Evolutionary conservation across 2,797 vertebrate genomes (phyloP).

Genomic region (Gymnoscopelus braueri): DNA sequence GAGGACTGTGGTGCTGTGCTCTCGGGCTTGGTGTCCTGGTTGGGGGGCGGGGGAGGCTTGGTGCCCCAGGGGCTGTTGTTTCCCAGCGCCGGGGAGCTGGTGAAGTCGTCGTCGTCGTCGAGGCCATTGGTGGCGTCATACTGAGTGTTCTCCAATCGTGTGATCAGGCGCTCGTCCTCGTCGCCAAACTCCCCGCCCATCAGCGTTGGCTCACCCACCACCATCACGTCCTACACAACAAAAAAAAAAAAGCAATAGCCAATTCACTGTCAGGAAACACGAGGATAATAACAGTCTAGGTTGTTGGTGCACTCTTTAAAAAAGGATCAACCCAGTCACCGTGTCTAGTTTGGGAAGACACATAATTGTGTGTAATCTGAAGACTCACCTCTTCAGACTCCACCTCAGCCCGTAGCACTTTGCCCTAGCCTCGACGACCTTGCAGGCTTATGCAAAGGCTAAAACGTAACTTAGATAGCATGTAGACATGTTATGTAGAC

Average conservation of each 20-base stretch:
- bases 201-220: slow-evolving; percentile 97
- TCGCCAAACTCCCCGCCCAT: slow-evolving; percentile 99
- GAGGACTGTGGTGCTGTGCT: slow-evolving; percentile 93
- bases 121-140: slow-evolving; percentile 98
- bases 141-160: slow-evolving; percentile 98
- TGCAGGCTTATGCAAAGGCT: too few relatives aligned
- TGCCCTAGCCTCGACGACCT: too few relatives aligned
- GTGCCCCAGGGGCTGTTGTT: slow-evolving; percentile 95
- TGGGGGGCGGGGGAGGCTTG: slow-evolving; percentile 91
- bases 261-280: neutral
- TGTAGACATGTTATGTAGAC: too few relatives aligned
- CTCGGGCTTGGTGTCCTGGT: slow-evolving; percentile 95
- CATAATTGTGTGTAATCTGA: too few relatives aligned
- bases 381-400: too few relatives aligned
- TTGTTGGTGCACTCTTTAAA: too few relatives aligned
- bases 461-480: too few relatives aligned
- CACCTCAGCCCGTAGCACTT: too few relatives aligned
- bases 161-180: slow-evolving; percentile 99
- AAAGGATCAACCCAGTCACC: too few relatives aligned
- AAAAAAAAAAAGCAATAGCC: neutral
- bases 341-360: too few relatives aligned
- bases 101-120: slow-evolving; percentile 98
- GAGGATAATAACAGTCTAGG: neutral
- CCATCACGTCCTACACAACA: slow-evolving; percentile 97
- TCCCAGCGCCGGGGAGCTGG: slow-evolving; percentile 92